These are phyloP conservation scores for Actinostola sp. DNA, from an alignment of 92 coral and sea anemone genomes.

Conservation along the genomic window DNA sequence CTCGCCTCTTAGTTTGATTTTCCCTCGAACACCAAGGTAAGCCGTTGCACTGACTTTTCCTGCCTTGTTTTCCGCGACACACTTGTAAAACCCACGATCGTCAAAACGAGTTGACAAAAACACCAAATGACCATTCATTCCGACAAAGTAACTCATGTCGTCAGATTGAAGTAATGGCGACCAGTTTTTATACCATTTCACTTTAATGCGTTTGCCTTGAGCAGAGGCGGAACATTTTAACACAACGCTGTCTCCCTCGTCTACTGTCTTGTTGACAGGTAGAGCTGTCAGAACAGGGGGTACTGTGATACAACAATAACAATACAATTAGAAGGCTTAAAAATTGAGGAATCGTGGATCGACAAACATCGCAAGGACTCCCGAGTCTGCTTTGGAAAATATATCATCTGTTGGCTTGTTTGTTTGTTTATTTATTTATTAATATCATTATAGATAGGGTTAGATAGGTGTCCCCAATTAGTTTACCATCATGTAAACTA, in stretches of 20 bases:
- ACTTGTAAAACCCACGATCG: conserved; percentile 78
- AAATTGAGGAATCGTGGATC: no score
- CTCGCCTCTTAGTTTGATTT: conserved; percentile 51
- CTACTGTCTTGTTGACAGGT: conserved; percentile 79
- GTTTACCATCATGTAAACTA: no score
- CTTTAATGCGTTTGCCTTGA: conserved; percentile 21
- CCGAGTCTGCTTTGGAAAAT: no score
- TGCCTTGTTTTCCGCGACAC: conserved; percentile 73
- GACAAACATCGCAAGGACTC: no score
- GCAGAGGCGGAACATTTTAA: conserved; percentile 67
- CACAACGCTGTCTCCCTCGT: conserved; percentile 44
- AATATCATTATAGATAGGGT: no score
- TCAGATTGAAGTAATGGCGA: conserved; percentile 15
- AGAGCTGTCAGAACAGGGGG: conserved; percentile 49
- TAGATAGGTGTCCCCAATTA: no score
- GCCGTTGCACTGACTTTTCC: conserved; percentile 65
- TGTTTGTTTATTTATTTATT: no score
- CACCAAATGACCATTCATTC: conserved; percentile 39
- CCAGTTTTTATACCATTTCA: conserved; percentile 86
- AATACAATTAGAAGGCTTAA: no score
- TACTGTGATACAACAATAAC: not conserved
- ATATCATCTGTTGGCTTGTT: no score
- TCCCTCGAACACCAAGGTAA: conserved; percentile 58
- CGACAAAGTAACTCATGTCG: conserved; percentile 2
- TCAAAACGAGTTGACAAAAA: conserved; percentile 37